Evolutionary conservation across 2,888 invertebrate genomes (phyloP).

Genomic region (Phytoseiulus persimilis): DNA sequence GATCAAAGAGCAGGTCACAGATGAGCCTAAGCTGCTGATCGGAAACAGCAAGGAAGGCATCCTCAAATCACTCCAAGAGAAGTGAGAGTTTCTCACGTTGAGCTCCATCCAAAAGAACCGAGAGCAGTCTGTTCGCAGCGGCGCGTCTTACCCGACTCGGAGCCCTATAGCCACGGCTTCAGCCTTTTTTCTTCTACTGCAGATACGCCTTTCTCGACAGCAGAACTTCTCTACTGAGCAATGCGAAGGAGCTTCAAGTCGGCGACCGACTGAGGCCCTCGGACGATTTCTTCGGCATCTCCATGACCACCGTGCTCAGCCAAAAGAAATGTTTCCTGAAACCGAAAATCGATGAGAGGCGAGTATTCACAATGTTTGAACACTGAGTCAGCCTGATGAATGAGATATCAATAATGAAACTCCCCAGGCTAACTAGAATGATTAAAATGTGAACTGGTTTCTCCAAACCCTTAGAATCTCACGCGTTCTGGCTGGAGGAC

Average conservation of each 20-base stretch:
- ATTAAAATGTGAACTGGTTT: too few relatives aligned
- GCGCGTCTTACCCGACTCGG: too few relatives aligned
- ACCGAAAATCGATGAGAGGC: neutral
- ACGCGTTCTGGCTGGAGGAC: neutral
- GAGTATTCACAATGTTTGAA: neutral
- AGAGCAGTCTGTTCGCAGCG: too few relatives aligned
- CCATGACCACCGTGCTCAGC: neutral
- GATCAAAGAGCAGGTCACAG: neutral
- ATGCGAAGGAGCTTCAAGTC: neutral
- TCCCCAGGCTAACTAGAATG: too few relatives aligned
- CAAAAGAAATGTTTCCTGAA: neutral
- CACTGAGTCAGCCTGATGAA: neutral
- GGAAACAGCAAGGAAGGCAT: neutral
- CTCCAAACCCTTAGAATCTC: too few relatives aligned
- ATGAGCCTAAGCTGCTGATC: neutral
- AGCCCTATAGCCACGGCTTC: too few relatives aligned
- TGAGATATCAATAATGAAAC: too few relatives aligned
- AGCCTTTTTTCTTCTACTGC: neutral
- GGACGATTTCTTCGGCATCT: neutral
- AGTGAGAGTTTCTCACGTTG: neutral
- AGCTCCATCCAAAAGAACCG: too few relatives aligned
- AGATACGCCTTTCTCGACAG: neutral
- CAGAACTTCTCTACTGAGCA: neutral
- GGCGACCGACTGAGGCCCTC: neutral
- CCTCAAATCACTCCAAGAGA: neutral